These are phyloP conservation scores for Hypomecis atomaria DNA, from an alignment of 2,888 invertebrate species.

Conservation along the genomic window DNA sequence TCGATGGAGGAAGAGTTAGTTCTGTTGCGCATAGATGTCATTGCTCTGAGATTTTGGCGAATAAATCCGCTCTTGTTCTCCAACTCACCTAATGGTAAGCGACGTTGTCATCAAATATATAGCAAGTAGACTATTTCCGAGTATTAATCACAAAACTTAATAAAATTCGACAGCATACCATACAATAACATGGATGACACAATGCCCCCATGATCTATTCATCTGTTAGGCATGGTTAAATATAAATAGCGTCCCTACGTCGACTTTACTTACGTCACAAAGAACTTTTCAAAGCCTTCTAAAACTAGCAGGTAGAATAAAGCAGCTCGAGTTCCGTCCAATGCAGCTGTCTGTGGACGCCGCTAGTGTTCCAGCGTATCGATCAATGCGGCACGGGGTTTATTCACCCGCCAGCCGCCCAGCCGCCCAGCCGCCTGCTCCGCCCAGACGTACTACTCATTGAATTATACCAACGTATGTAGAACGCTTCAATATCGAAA, in stretches of 20 bases:
- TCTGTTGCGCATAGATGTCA: too few relatives aligned
- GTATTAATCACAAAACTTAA: not conserved
- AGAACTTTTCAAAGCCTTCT: slow-evolving; percentile 7
- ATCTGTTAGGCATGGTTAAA: not conserved
- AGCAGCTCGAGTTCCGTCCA: slow-evolving; percentile 26
- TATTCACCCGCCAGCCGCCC: slow-evolving; percentile 46
- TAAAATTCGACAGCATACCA: not conserved
- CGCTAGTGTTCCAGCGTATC: slow-evolving; percentile 43
- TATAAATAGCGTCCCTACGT: not conserved
- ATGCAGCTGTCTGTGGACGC: slow-evolving; percentile 33
- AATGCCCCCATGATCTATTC: not conserved
- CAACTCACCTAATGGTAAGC: too few relatives aligned
- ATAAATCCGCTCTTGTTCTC: too few relatives aligned
- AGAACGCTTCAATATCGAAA: slow-evolving; percentile 17
- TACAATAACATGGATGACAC: too few relatives aligned
- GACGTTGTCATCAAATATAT: too few relatives aligned
- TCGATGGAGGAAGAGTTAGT: too few relatives aligned
- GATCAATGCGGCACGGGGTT: slow-evolving; percentile 50
- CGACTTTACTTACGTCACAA: not conserved
- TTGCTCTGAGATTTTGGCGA: too few relatives aligned
- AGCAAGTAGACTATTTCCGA: too few relatives aligned
- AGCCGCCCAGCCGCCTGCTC: slow-evolving; percentile 21
- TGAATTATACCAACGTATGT: slow-evolving; percentile 51
- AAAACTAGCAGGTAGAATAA: slow-evolving; percentile 23
- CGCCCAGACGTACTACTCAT: slow-evolving; percentile 44